Conservation (phyloP, 2,113 vertebrate species). For the Pseudorhombus dupliciocellatus region DNA sequence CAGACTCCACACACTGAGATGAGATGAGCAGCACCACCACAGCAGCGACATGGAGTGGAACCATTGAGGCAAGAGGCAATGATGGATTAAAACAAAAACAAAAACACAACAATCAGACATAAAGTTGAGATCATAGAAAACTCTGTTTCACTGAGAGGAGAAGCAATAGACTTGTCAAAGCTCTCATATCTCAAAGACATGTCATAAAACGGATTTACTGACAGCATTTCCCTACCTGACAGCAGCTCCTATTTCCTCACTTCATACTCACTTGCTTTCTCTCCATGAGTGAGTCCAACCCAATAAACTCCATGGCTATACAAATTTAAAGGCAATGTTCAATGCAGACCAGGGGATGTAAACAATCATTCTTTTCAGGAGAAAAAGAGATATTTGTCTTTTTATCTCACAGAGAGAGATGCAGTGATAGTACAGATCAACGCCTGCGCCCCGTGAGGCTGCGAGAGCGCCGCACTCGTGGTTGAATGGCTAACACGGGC, state of each 20-base stretch:
- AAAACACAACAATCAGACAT: background rate
- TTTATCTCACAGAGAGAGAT: background rate
- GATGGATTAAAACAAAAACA: background rate
- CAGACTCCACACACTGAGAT: background rate
- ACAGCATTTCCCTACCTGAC: background rate
- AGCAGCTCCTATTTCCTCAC: background rate
- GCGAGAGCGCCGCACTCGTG: background rate
- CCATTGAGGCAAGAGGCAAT: background rate
- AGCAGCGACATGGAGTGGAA: background rate
- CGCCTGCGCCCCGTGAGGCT: background rate
- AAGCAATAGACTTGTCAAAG: conserved; percentile 19
- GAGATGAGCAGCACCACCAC: background rate
- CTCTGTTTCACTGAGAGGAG: background rate
- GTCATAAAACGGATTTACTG: background rate
- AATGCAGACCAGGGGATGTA: background rate
- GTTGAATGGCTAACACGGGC: background rate
- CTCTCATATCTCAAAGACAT: background rate
- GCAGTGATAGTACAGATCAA: too few species aligned
- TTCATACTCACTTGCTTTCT: background rate
- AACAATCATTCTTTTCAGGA: background rate
- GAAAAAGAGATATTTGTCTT: background rate
- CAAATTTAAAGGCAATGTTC: background rate
- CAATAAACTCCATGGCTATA: background rate
- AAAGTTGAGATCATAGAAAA: background rate
- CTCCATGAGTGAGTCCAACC: background rate